Percentiles rank a stretch among this genome's conserved stretches.
These are phyloP conservation scores for Semaprochilodus insignis DNA, from an alignment of 2,797 vertebrate genomes.

Conservation along the genomic window DNA sequence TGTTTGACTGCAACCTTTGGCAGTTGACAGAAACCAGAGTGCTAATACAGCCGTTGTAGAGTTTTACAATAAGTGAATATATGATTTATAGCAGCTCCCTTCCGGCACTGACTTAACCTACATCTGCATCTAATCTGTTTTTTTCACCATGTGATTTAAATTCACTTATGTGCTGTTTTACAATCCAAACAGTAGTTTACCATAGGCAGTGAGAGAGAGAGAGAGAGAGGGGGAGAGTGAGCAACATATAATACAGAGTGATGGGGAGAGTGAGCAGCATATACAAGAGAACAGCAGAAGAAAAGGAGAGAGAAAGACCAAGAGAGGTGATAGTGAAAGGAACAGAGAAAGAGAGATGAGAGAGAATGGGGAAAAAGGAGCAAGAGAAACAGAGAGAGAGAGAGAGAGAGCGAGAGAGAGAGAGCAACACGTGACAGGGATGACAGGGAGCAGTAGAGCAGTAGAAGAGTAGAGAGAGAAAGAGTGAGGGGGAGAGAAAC, in stretches of 20 bases:
- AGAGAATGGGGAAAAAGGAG: not conserved
- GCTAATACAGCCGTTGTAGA: slow-evolving; percentile 32
- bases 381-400: not conserved
- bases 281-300: not conserved
- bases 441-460: no score
- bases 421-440: not conserved
- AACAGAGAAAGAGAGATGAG: not conserved
- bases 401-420: not conserved
- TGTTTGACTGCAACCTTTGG: slow-evolving; percentile 23
- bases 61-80: slow-evolving; percentile 22
- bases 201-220: not conserved
- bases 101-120: slow-evolving; percentile 36
- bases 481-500: not conserved
- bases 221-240: not conserved
- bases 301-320: not conserved
- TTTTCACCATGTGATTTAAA: slow-evolving; percentile 39
- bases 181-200: slow-evolving; percentile 30
- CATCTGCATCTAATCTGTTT: slow-evolving; percentile 43
- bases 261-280: no score
- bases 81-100: slow-evolving; percentile 31
- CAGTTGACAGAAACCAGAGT: slow-evolving; percentile 33
- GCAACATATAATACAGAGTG: not conserved
- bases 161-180: slow-evolving; percentile 27
- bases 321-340: not conserved
- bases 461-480: not conserved